A percentile compares a stretch with the other conserved stretches of the same genome.
Conservation (phyloP, 2,797 vertebrate genomes). For the Parotocinclus haroldoi region DNA sequence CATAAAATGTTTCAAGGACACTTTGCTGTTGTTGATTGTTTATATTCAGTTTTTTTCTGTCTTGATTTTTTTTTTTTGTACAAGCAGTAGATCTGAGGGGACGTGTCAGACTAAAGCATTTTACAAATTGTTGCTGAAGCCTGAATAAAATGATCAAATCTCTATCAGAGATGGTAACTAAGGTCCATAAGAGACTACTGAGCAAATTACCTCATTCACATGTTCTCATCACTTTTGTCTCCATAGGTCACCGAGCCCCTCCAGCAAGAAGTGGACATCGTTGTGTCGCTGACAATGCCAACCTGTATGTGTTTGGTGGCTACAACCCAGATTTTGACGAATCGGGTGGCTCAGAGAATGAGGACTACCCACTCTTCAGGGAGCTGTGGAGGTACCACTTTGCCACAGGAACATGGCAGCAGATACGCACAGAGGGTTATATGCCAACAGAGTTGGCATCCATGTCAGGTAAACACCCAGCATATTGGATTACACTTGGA, state of each 20-base stretch:
- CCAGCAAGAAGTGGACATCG: constrained; percentile 93
- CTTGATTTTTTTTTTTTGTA: too few species aligned
- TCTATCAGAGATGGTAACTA: background rate
- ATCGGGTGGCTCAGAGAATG: constrained; percentile 91
- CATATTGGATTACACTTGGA: background rate
- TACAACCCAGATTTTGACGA: constrained; percentile 97
- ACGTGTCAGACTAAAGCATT: background rate
- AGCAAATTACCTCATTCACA: background rate
- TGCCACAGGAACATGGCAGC: constrained; percentile 93
- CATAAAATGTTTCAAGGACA: background rate
- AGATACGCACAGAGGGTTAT: constrained; percentile 92
- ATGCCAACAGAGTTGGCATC: constrained; percentile 96
- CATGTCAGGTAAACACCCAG: constrained; percentile 83
- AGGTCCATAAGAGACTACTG: background rate
- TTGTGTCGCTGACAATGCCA: constrained; percentile 91
- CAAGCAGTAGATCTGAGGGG: background rate
- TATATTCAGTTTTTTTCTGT: background rate
- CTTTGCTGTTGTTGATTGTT: background rate
- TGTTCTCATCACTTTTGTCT: constrained; percentile 10
- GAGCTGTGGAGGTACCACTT: constrained; percentile 98
- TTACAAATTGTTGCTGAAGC: constrained; percentile 1
- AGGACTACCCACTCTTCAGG: constrained; percentile 94
- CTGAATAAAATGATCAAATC: too few species aligned
- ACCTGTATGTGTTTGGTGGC: constrained; percentile 94
- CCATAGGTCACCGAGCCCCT: constrained; percentile 80